phyloP scores from a whole-genome alignment of 2,888 invertebrate species.

The Dynastes maya region DNA sequence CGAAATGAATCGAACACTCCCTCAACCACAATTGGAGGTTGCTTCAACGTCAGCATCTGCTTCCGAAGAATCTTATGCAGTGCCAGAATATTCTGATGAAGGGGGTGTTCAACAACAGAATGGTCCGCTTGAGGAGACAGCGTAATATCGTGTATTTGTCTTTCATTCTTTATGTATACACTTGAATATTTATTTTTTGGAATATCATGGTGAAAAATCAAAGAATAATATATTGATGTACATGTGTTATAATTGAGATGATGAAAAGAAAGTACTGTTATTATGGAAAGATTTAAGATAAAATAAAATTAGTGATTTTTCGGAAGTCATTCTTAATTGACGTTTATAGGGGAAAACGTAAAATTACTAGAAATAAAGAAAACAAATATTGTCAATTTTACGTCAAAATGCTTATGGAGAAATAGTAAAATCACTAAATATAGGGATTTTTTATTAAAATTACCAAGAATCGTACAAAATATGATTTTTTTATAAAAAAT shows the following conservation, averaged over 20 bases:
- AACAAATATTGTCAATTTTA: too few relatives aligned
- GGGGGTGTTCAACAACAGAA: conserved; percentile 7
- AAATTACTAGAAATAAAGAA: conserved; percentile 4
- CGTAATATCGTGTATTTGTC: conserved; percentile 36
- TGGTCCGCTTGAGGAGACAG: conserved; percentile 46
- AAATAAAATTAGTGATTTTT: conserved; percentile 18
- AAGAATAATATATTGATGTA: conserved; percentile 17
- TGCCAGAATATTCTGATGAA: conserved; percentile 32
- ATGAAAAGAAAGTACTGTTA: conserved; percentile 5
- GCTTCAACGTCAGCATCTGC: conserved; percentile 22
- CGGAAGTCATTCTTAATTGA: not conserved
- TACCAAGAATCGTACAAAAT: conserved; percentile 9
- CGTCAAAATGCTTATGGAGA: too few relatives aligned
- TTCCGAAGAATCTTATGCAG: conserved; percentile 44
- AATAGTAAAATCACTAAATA: not conserved
- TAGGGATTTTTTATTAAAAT: not conserved
- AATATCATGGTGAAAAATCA: not conserved
- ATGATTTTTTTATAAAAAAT: conserved; percentile 5
- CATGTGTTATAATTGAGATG: not conserved
- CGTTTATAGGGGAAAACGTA: not conserved
- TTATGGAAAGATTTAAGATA: not conserved
- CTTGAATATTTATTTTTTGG: not conserved
- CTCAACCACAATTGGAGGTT: conserved; percentile 47
- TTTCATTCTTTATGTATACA: conserved; percentile 17
- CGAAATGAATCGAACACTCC: conserved; percentile 25